Base-by-base conservation (phyloP, 2,113 vertebrate genomes). In the Colaptes auratus region DNA sequence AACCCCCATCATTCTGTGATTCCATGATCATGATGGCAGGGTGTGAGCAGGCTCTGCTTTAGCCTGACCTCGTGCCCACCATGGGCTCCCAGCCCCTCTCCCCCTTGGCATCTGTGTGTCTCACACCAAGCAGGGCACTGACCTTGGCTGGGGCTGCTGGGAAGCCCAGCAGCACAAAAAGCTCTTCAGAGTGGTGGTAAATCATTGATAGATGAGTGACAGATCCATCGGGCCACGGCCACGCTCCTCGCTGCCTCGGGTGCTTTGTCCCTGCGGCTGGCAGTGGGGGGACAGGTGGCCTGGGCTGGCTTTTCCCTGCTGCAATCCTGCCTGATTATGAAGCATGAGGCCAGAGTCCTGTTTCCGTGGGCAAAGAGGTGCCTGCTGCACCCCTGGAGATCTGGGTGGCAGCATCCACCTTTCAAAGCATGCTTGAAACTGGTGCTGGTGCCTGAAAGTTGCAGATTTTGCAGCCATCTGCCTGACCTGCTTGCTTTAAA, bases 201-300 rank as follows among this genome's bases (percentile, higher is more conserved):
- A 96, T 96, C 93, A 96, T 96, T 96, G 93, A 96, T 35, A n/a
- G 89, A 3, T 0, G 42, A 6, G 83, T 90, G 91, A 96, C 21
- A 59, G 91, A 76, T 52, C 23, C 83, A 0, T 1, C 4, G 42
- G 72, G 80, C 71, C 91, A 88, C 0, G 12, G 95, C 86, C 93
- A 50, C 75, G 71, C 93, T 78, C 66, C 19, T 58, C 7, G 0
- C 50, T 0, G 1, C 64, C 59, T 4, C 0, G 14, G 23, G 39
- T 30, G 85, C 59, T 89, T 16, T 79, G 76, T 80, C 56, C 86
- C 71, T 4, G 24, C n/a, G 42, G 21, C 30, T 31, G 70, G n/a
- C 6, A 48, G 46, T 15, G 31, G 3, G 10, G 50, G 65, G 35
- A 46, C 0, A 2, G 13, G 4, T n/a, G 63, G 31, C 48, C 44